Base-by-base conservation (phyloP, 2,888 invertebrate species). In the Scaptomyza parva region DNA sequence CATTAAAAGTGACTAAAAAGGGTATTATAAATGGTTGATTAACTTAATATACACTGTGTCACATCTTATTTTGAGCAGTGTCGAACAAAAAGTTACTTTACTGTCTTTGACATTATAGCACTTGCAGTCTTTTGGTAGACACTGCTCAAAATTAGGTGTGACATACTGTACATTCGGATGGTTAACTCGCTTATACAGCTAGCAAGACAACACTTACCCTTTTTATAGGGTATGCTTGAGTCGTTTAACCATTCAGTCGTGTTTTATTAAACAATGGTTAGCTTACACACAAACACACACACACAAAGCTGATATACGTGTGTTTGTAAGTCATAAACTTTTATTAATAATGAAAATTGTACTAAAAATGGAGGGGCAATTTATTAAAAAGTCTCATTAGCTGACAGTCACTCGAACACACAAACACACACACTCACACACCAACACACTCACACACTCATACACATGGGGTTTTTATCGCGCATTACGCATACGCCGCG, bases 261-360 rank as follows among this genome's bases (percentile, higher is more conserved):
- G 54, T 67, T 78, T 78, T 72, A 77, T 87, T 69, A 82, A 77
- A 76, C 78, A 70, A 65, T 70, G 72, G 65, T 59, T 28, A 40
- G 11, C 28, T 30, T 12, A 30, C 30, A 33, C n/a, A 33, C 33
- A 72, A 65, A 53, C 24, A 50, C 52, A 57, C 24, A 22, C 24
- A 35, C 28, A 50, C 28, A 72, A 6, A 37, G 41, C 80, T 70
- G 75, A 84, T 83, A 75, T 79, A 70, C n/a, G n/a, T n/a, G n/a
- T n/a, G n/a, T n/a, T n/a, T n/a, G n/a, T 69, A 75, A 79, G 80
- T 70, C 86, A 85, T 85, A 85, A 85, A 85, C 58, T 88, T 88
- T 88, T 85, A 85, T 85, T 85, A 85, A 88, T 85, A 85, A 85
- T 85, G 88, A 85, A 85, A 85, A 88, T 80, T 88, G 84, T 88